These are phyloP conservation scores for Festucalex cinctus DNA, from an alignment of 2,113 vertebrate genomes.

Conservation along the genomic window DNA sequence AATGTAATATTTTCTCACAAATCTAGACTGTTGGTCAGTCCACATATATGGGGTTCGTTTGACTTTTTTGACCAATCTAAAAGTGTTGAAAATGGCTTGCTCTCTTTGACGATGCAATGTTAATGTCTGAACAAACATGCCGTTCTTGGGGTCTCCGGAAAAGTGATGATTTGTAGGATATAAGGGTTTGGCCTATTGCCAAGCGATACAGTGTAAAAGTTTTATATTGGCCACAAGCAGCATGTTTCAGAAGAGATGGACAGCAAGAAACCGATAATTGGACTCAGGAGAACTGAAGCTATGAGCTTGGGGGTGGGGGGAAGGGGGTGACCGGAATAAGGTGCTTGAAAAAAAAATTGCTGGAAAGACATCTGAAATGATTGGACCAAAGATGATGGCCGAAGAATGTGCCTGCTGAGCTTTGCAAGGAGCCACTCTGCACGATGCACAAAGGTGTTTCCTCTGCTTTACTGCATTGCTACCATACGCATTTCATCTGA, in stretches of 20 bases:
- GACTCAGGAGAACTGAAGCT: conserved; percentile 33
- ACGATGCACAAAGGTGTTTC: conserved; percentile 33
- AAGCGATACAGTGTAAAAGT: conserved; percentile 9
- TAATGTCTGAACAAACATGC: no score
- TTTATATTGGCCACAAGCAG: conserved; percentile 18
- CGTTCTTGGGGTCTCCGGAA: no score
- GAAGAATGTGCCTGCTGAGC: conserved; percentile 30
- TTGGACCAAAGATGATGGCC: conserved; percentile 28
- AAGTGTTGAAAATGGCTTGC: no score
- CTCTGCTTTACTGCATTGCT: conserved; percentile 6
- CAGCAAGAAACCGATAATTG: conserved; percentile 47
- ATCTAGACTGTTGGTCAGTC: conserved; percentile 9
- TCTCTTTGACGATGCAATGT: no score
- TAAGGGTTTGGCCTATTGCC: no score
- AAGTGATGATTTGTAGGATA: no score
- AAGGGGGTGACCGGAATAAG: no score
- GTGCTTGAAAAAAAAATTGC: conserved; percentile 5
- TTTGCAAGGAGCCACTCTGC: conserved; percentile 20
- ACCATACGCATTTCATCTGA: conserved; percentile 6
- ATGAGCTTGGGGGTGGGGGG: conserved; percentile 20
- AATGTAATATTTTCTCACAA: no score
- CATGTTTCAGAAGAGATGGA: conserved; percentile 33
- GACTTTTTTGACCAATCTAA: no score
- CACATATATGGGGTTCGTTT: no score
- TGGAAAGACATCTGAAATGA: conserved; percentile 40